These are phyloP conservation scores for Axis porcinus DNA, from an alignment of 2,113 vertebrate genomes.

Conservation along the genomic window DNA sequence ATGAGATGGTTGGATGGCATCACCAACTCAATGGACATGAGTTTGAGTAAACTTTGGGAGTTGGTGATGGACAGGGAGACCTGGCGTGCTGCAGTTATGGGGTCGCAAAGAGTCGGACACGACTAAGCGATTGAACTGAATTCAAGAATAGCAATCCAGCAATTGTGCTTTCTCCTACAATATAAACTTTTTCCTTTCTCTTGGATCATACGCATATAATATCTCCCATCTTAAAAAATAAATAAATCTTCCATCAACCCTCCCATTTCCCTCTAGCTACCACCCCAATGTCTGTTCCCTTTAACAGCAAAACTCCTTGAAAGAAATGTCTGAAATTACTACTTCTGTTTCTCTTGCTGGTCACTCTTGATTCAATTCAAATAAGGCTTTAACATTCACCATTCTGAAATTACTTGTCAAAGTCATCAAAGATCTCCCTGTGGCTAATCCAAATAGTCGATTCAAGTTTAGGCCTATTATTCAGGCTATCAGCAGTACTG, in stretches of 20 bases:
- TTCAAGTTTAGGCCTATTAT: neutral
- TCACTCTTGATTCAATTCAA: neutral
- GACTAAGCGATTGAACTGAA: neutral
- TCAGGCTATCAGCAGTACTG: neutral
- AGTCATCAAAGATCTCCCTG: neutral
- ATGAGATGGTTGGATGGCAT: neutral
- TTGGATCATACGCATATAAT: neutral
- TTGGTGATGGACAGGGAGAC: neutral
- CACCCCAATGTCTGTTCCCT: neutral
- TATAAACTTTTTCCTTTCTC: neutral
- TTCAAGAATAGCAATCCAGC: neutral
- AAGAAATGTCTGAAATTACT: neutral
- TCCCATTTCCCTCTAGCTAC: neutral
- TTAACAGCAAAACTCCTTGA: neutral
- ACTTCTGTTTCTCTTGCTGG: neutral
- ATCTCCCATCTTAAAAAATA: neutral
- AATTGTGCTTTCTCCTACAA: neutral
- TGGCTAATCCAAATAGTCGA: neutral
- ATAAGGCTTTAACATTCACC: neutral
- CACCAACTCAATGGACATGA: neutral
- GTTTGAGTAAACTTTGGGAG: neutral
- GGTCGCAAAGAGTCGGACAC: fast-evolving
- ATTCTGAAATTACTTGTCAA: neutral
- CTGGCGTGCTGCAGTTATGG: neutral
- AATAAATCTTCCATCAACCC: neutral